Base-by-base conservation (phyloP, 1,140 invertebrate genomes). In the Zaprionus davidi region DNA sequence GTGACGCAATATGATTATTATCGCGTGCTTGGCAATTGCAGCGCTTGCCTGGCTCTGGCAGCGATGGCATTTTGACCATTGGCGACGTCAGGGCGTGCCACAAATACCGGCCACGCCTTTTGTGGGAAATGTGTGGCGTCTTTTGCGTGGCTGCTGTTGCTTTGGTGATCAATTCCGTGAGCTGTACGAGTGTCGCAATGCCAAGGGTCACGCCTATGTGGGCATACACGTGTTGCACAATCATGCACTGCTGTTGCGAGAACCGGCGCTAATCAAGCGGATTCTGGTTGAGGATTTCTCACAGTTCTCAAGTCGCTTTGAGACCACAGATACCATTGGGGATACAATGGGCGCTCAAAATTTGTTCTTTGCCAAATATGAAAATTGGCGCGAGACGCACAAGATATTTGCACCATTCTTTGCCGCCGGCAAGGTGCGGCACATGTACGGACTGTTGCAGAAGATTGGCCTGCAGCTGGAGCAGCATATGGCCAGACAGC, bases 211-310 rank as follows among this genome's bases (percentile, higher is more conserved):
- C 4, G 76, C 90, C 36, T 83, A 73, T 59, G 82, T 93, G 31
- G 93, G 93, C 3, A 90, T 93, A 6, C 93, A 93, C 66, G 92
- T 93, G 55, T 82, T 93, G 13, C 81, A 92, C 58, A 82, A 91
- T 57, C 94, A 94, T 1, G 91, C 85, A 4, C 56, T 95, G 11
- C 79, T 95, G 0, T 59, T 95, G 0, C 87, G 93, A 0, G 94
- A 94, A 70, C 93, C 93, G 0, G 93, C 94, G n/a, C 75, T 95
- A 1, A 93, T 95, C 5, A 94, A 94, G 69, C 76, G 87, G 4
- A 92, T 95, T 31, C 68, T 94, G 2, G 82, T 94, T 0, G 94
- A 93, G 65, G 93, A 94, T 57, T 94, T 94, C 71, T 74, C 82
- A 0, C 71, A 78, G 26, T 92, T 92, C 57, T 82, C 79, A 0